Evolutionary conservation across 2,888 invertebrate genomes (phyloP).

Genomic region (Phalera bucephala): DNA sequence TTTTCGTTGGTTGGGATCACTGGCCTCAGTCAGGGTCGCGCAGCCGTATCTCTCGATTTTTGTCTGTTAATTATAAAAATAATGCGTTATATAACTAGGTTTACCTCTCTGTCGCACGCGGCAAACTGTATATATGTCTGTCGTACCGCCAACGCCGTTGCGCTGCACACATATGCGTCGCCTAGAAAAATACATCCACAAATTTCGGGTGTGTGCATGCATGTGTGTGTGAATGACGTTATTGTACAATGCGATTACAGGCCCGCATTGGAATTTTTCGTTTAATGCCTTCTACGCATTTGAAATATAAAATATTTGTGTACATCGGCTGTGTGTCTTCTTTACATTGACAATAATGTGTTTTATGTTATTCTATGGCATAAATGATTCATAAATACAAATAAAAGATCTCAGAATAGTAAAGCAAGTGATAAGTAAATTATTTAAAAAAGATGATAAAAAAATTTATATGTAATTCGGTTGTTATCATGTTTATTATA

Average conservation of each 20-base stretch:
- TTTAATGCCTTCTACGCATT: constrained; percentile 24
- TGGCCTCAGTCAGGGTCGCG: constrained; percentile 76
- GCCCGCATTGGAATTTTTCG: constrained; percentile 52
- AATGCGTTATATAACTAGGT: constrained; percentile 79
- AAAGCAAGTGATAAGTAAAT: no score
- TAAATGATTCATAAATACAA: no score
- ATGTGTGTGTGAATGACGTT: constrained; percentile 81
- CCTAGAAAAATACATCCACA: constrained; percentile 79
- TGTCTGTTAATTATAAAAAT: constrained; percentile 83
- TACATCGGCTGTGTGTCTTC: no score
- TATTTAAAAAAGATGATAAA: no score
- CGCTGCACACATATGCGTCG: constrained; percentile 61
- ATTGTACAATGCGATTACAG: constrained; percentile 79
- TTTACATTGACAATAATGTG: neutral
- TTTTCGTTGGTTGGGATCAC: constrained; percentile 75
- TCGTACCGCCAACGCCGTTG: constrained; percentile 55
- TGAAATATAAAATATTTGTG: neutral
- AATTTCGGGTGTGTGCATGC: constrained; percentile 65
- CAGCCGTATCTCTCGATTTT: constrained; percentile 80
- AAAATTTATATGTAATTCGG: no score
- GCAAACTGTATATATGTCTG: constrained; percentile 27
- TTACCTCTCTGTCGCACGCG: constrained; percentile 45
- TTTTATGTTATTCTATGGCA: no score
- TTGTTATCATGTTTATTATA: no score
- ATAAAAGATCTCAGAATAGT: no score